Evolutionary conservation across 2,888 invertebrate species (phyloP), one percentile per base, ranked within the genome.

Genomic region (Augochlorella aurata): DNA sequence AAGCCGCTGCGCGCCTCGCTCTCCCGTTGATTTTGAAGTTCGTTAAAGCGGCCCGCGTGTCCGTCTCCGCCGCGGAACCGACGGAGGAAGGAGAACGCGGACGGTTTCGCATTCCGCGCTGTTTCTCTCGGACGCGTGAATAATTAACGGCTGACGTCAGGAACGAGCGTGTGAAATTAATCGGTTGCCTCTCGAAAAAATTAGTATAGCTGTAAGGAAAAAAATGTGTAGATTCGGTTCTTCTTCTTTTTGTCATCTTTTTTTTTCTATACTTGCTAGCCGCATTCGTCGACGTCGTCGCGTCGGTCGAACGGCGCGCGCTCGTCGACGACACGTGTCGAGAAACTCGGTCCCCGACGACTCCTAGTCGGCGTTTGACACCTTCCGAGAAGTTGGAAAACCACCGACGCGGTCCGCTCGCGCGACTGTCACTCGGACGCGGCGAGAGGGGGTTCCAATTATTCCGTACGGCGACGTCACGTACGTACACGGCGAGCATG

Each of bases 401-500:
- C 58, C 63, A 52, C 44, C 49, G 65, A 9, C 77, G 67, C n/a
- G 71, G 71, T 58, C 72, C 68, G 54, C 70, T n/a, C 47, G 24
- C 63, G n/a, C 58, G 24, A 61, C 67, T 54, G 75, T 77, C 69
- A 67, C 68, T 77, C 67, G 70, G 74, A 69, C 84, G 66, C 66
- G 58, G 38, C 54, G 29, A 3, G 2, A 3, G 29, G 3, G 29
- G 38, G 38, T 38, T 63, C 82, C 79, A 87, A 87, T 84, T 84
- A 86, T 87, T 85, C 76, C 74, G 68, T 74, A 45, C 74, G 24
- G 58, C 75, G 73, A 74, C 38, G 67, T 82, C 70, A 72, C 84
- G 24, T 68, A 72, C 69, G 45, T 38, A 63, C 63, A 38, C 38
- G 38, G 61, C n/a, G 61, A 0, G 5, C 38, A 38, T 29, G 54